Evolutionary conservation across 2,797 vertebrate genomes (phyloP), one percentile per base, ranked within the genome.

Genomic region (Erpetoichthys calabaricus): DNA sequence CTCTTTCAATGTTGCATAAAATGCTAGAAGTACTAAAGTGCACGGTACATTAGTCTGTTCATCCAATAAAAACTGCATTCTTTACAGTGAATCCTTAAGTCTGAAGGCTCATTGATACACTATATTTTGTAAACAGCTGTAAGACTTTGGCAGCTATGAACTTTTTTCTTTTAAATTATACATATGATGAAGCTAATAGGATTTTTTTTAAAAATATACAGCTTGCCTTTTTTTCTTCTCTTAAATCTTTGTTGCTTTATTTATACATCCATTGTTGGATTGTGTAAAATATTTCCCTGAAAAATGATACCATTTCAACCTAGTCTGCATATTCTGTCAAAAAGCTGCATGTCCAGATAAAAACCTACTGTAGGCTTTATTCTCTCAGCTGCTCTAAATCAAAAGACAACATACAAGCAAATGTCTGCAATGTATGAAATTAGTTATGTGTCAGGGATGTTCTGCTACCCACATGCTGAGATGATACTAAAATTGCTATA

Each of bases 1-100:
- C 86, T 91, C 87, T 91, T 95, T 87, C 89, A 93, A 89, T 91
- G 91, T 94, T 91, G 89, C 93, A 97, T 96, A 92, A 96, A 97
- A 92, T 89, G 86, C 87, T 89, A 85, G 88, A 91, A 85, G 84
- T 88, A 91, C 87, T 89, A 91, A 79, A 86, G 77, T 90, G 89
- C 92, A 97, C 91, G 94, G 88, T 91, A 94, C 94, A 97, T 99
- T 98, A 97, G 88, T 83, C 82, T 88, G 90, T 93, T 95, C 92
- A 92, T 82, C 86, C 89, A 92, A 86, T 88, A 94, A 91, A 82
- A 90, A 90, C 80, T 81, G 73, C 77, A 83, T 80, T 89, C 86
- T 92, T 89, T 84, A 83, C 74, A 83, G 82, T 74, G 72, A 89
- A 78, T 79, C 85, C 83, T 86, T 81, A 71, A 79, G 80, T 85